Evolutionary conservation across 2,113 vertebrate species (phyloP).

Genomic region (Vulpes ferrilata): DNA sequence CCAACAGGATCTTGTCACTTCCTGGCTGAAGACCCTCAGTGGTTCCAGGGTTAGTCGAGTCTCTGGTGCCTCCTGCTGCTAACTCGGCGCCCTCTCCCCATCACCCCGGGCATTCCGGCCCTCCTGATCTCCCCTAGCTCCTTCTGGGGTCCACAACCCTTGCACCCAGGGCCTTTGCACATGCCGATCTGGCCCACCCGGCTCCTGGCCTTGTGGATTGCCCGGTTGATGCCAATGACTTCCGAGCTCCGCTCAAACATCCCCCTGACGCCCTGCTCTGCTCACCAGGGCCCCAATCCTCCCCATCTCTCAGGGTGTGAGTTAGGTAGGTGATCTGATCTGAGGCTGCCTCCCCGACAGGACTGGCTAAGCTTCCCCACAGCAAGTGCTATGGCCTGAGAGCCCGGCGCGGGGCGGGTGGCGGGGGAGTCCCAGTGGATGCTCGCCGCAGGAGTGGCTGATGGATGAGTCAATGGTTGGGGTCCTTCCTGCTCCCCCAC

Average conservation of each 20-base stretch:
- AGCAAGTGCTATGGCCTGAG: not conserved
- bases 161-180: not conserved
- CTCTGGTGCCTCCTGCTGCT: not conserved
- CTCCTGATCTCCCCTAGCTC: not conserved
- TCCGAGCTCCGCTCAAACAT: not conserved
- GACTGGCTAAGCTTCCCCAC: not conserved
- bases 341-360: not conserved
- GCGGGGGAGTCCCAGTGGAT: not conserved
- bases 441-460: not conserved
- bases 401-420: no score
- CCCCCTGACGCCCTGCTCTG: fast-evolving
- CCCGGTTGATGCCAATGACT: not conserved
- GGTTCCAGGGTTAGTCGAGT: not conserved
- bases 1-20: not conserved
- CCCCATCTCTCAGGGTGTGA: not conserved
- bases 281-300: not conserved
- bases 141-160: not conserved
- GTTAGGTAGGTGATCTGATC: fast-evolving
- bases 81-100: fast-evolving
- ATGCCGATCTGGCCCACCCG: not conserved
- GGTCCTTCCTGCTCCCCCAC: not conserved
- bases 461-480: not conserved
- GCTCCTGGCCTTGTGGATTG: not conserved
- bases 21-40: no score
- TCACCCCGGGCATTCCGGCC: no score